Base-by-base conservation (phyloP, 2,113 vertebrate genomes). In the Nothocercus julius region DNA sequence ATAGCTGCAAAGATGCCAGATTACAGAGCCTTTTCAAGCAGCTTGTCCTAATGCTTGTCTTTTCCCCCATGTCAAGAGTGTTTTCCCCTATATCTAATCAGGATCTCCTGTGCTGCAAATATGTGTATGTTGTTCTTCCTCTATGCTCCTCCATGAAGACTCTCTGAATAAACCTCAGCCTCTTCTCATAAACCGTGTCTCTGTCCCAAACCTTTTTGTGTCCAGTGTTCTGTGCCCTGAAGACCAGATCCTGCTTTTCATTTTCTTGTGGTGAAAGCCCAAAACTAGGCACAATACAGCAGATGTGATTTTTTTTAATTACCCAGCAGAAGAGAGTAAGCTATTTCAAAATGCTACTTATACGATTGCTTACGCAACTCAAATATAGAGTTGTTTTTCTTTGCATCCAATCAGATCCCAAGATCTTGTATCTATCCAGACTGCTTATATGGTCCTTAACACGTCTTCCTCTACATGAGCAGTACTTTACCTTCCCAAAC, bases 181-280 rank as follows among this genome's bases (percentile, higher is more conserved):
- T 58, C 5, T 44, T 54, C 32, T 36, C 66, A 13, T 49, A 58
- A 3, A 9, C 14, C 1, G 0, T 38, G 4, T 6, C 74, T 2
- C 36, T 49, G 5, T 63, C 3, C 14, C 22, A 53, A 2, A 63
- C 19, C 0, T 67, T 59, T 84, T 87, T 36, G 36, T 36, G 36
- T 36, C 36, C 36, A 77, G 9, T 4, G 2, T 67, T 72, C 19
- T 85, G 69, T 67, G 28, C 4, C 21, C 67, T 47, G 47, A 7
- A 53, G 69, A 66, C 1, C 38, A 34, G 6, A 16, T 88, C 7
- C 19, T 28, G 13, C 62, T 84, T 81, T 12, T 56, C 12, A 42
- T 7, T 68, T 63, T 20, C 51, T 58, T 67, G 8, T 18, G 62
- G 62, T 77, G 2, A 3, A 70, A 84, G 7, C 42, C 14, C 36